phyloP scores from a whole-genome alignment of 2,888 invertebrate species.

The Leptura quadrifasciata region DNA sequence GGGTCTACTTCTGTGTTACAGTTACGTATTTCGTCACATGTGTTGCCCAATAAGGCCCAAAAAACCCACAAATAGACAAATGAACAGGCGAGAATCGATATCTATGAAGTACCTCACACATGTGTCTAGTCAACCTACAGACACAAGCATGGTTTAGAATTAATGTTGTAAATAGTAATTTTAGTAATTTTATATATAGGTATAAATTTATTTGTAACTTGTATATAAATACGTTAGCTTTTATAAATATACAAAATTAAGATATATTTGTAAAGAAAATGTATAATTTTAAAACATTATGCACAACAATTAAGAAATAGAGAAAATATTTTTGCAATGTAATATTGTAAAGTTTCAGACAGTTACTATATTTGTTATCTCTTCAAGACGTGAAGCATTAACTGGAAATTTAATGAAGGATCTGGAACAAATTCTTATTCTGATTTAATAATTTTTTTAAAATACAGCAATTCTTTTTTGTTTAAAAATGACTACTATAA shows the following conservation, averaged over 20 bases:
- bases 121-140: constrained; percentile 78
- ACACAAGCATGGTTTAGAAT: constrained; percentile 65
- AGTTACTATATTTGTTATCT: neutral
- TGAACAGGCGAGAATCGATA: constrained; percentile 74
- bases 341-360: neutral
- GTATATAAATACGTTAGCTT: constrained; percentile 6
- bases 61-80: constrained; percentile 60
- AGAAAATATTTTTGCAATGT: neutral
- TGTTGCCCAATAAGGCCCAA: constrained; percentile 74
- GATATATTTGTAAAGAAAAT: neutral
- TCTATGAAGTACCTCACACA: constrained; percentile 79
- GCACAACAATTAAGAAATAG: neutral
- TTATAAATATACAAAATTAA: neutral
- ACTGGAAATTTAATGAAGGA: neutral
- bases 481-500: too few relatives aligned
- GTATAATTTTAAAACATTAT: neutral
- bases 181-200: constrained; percentile 22
- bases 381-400: too few relatives aligned
- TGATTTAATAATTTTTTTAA: neutral
- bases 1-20: constrained; percentile 80
- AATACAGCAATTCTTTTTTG: too few relatives aligned
- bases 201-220: neutral
- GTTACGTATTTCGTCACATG: constrained; percentile 79
- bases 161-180: constrained; percentile 27
- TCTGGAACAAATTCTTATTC: neutral